Evolutionary conservation across 2,113 vertebrate genomes (phyloP).

Genomic region (Leptodactylus fuscus): DNA sequence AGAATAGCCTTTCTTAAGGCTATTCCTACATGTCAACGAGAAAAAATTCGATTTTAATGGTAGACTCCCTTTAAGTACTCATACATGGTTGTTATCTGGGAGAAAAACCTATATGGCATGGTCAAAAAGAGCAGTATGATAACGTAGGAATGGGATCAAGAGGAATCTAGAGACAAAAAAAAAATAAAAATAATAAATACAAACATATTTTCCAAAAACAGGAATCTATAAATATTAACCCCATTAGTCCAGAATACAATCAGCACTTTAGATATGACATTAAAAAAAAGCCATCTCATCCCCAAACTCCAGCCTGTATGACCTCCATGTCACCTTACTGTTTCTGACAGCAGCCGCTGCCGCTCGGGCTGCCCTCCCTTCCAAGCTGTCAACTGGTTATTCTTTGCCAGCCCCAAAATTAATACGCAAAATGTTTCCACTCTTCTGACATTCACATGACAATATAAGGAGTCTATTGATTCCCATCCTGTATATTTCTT

Average conservation of each 20-base stretch:
- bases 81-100: too few species aligned
- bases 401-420: slow-evolving; percentile 17
- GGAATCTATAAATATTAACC: too few species aligned
- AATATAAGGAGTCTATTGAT: neutral
- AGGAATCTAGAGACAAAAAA: too few species aligned
- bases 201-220: too few species aligned
- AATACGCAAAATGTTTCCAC: slow-evolving; percentile 1
- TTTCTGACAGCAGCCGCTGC: neutral
- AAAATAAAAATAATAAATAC: too few species aligned
- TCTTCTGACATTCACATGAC: neutral
- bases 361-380: neutral
- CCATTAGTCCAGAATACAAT: neutral
- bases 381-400: slow-evolving; percentile 14
- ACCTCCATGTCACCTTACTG: slow-evolving; percentile 31
- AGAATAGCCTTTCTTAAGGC: too few species aligned
- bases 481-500: neutral
- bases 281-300: neutral
- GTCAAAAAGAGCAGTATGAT: too few species aligned
- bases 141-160: too few species aligned
- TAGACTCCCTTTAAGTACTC: too few species aligned
- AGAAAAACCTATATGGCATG: too few species aligned
- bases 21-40: too few species aligned
- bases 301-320: neutral
- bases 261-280: neutral
- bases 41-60: too few species aligned